Percentiles rank a stretch among this genome's conserved stretches.
phyloP scores from a whole-genome alignment of 2,113 vertebrate genomes.

The Steatornis caripensis region DNA sequence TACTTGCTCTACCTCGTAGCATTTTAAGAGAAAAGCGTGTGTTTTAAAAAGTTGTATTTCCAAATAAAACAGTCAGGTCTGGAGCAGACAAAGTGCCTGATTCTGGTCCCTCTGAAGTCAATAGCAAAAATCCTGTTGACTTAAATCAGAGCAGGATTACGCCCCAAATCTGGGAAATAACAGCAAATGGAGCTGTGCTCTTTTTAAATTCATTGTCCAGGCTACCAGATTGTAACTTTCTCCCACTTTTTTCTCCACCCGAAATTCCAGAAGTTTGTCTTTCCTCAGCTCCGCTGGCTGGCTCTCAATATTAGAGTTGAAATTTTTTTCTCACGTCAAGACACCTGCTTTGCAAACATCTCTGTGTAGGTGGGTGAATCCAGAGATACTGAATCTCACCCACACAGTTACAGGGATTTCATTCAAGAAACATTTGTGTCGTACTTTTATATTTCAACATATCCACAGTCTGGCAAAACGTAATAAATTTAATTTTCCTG shows the following conservation, averaged over 20 bases:
- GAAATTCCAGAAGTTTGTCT: background rate
- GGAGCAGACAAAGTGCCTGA: slow-evolving; percentile 20
- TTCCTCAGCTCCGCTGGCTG: background rate
- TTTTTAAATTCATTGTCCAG: background rate
- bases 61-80: slow-evolving; percentile 37
- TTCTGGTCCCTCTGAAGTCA: slow-evolving; percentile 4
- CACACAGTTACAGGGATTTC: background rate
- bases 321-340: background rate
- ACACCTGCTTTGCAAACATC: background rate
- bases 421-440: background rate
- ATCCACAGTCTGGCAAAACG: background rate
- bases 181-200: background rate
- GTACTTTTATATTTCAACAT: background rate
- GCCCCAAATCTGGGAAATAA: background rate
- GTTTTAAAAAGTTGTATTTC: slow-evolving; percentile 47
- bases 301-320: background rate
- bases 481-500: background rate
- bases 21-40: slow-evolving; percentile 54
- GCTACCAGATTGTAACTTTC: background rate
- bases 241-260: background rate
- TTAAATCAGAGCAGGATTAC: slow-evolving; percentile 8
- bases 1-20: slow-evolving; percentile 24
- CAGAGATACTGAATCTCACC: background rate
- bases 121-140: background rate
- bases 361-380: background rate